These are phyloP conservation scores for Scolopax bukidnonensis DNA, from an alignment of 2,797 vertebrate genomes.

Conservation along the genomic window DNA sequence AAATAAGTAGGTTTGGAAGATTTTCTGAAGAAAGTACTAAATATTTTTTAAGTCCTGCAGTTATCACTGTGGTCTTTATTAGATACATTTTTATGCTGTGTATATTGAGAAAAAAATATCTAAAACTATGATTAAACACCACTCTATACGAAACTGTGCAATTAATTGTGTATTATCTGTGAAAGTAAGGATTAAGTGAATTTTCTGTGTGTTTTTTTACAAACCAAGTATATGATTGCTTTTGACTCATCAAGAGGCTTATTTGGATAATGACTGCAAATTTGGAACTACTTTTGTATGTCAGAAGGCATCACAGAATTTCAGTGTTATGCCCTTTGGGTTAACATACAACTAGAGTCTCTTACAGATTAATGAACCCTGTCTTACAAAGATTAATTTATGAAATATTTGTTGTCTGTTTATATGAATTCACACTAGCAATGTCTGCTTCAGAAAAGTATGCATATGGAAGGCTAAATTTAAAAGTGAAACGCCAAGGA, in stretches of 20 bases:
- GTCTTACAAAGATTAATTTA: constrained; percentile 77
- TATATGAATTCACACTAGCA: constrained; percentile 56
- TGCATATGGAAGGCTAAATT: not conserved
- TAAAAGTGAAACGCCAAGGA: not conserved
- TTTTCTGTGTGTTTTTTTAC: constrained; percentile 5
- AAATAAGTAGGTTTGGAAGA: not conserved
- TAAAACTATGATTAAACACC: not conserved
- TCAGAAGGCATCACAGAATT: constrained; percentile 78
- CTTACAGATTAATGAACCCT: constrained; percentile 80
- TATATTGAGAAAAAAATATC: not conserved
- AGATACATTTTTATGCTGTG: not conserved
- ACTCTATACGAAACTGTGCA: not conserved
- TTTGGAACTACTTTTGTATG: constrained; percentile 79
- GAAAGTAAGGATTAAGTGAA: not conserved
- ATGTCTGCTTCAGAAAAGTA: not conserved
- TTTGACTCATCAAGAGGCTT: constrained; percentile 73
- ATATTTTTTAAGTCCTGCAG: not conserved
- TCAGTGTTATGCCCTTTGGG: constrained; percentile 82
- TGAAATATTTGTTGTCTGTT: constrained; percentile 69
- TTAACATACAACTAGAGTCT: constrained; percentile 68
- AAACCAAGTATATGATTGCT: constrained; percentile 61
- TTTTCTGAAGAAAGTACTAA: not conserved
- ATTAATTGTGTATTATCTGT: constrained; percentile 19
- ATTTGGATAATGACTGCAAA: constrained; percentile 82
- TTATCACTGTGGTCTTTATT: not conserved